Evolutionary conservation across 1,140 invertebrate genomes (phyloP).

Genomic region (Leptinotarsa defecta): DNA sequence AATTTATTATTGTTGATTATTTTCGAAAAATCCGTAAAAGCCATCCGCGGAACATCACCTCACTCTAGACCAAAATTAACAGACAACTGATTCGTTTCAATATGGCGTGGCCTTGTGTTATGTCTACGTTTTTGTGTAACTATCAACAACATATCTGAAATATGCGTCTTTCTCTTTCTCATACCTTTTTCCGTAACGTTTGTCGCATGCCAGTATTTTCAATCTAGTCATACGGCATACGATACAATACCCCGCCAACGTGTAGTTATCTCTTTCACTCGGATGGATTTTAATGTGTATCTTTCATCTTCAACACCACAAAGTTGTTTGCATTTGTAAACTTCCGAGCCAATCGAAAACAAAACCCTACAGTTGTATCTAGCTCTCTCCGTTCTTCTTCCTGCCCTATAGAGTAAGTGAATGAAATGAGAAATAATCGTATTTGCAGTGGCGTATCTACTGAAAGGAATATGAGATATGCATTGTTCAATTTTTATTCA

Average conservation of each 20-base stretch:
- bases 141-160: constrained; percentile 38
- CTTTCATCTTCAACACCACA: constrained; percentile 14
- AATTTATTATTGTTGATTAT: constrained; percentile 19
- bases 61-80: constrained; percentile 52
- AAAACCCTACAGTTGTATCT: constrained; percentile 9
- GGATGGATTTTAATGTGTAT: constrained; percentile 22
- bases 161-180: constrained; percentile 34
- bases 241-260: constrained; percentile 29
- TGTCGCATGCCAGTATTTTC: constrained; percentile 30
- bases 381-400: constrained; percentile 28
- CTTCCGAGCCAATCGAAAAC: constrained; percentile 36
- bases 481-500: no score
- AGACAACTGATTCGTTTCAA: constrained; percentile 57
- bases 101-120: constrained; percentile 57
- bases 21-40: constrained; percentile 43
- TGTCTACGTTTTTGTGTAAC: constrained; percentile 47
- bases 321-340: constrained; percentile 30
- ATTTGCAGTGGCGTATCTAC: not conserved
- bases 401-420: not conserved
- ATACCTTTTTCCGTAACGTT: constrained; percentile 30
- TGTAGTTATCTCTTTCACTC: constrained; percentile 30
- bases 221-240: constrained; percentile 48
- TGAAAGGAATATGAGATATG: no score
- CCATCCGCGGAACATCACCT: constrained; percentile 45
- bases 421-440: not conserved